These are phyloP conservation scores for Trinorchestia longiramus DNA, from an alignment of 1,140 invertebrate genomes.

Conservation along the genomic window DNA sequence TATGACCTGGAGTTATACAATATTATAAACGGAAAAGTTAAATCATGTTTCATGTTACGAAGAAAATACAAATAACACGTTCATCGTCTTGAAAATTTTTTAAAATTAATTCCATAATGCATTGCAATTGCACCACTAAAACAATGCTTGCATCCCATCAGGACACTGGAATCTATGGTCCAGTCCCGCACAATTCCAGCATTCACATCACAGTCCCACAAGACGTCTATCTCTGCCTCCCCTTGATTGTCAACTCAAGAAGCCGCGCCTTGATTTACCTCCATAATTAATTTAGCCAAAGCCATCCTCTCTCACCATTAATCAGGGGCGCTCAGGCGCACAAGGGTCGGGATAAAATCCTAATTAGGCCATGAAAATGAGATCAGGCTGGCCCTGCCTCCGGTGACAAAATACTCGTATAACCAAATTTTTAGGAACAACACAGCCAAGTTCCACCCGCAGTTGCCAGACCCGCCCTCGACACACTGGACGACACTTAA, in stretches of 20 bases:
- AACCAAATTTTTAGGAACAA: not conserved
- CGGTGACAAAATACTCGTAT: not conserved
- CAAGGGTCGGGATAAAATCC: conserved; percentile 13
- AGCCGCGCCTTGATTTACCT: conserved; percentile 12
- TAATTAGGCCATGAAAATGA: conserved; percentile 49
- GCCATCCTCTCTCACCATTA: conserved; percentile 3
- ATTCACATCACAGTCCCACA: not conserved
- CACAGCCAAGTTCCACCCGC: not conserved
- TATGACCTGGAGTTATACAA: too few relatives aligned
- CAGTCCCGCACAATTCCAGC: not conserved
- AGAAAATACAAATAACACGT: too few relatives aligned
- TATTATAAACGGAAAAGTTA: too few relatives aligned
- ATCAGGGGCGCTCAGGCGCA: conserved; percentile 36
- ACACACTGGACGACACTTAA: not conserved
- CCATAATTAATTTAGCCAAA: conserved; percentile 20
- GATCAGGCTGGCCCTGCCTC: conserved; percentile 13
- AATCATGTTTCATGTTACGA: too few relatives aligned
- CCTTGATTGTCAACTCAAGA: not conserved
- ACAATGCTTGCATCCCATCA: not conserved
- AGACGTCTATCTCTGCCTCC: not conserved
- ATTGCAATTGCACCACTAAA: not conserved
- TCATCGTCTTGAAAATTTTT: too few relatives aligned
- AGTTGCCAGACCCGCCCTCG: not conserved
- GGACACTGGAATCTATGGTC: not conserved
- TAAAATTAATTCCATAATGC: too few relatives aligned